A percentile compares a stretch with the other conserved stretches of the same genome.
Evolutionary conservation across 35 echinoderm and acorn worm genomes (phyloP).

Genomic region (Ptychodera flava): DNA sequence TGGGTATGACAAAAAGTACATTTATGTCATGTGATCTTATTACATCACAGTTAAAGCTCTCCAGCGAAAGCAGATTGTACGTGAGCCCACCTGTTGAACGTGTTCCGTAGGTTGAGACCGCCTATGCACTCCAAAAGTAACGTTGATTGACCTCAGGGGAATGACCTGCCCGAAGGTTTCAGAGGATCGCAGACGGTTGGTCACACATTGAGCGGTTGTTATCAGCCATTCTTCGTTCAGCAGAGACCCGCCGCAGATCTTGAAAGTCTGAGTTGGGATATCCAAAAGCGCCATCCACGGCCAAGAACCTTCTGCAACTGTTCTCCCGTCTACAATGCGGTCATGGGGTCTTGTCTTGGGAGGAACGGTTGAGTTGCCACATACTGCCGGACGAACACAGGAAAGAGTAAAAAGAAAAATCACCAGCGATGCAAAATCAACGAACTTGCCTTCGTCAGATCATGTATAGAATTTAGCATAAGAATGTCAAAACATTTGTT

Average conservation of each 20-base stretch:
- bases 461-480: too few species aligned
- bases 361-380: conserved; percentile 8
- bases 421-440: too few species aligned
- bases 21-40: too few species aligned
- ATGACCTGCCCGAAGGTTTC: neutral
- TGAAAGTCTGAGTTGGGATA: neutral
- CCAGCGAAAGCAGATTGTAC: too few species aligned
- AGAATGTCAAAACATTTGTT: too few species aligned
- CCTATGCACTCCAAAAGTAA: neutral
- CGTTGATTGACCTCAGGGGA: conserved; percentile 4
- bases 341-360: neutral
- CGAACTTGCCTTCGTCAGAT: too few species aligned
- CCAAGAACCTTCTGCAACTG: conserved; percentile 10
- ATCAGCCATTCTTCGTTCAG: conserved; percentile 10
- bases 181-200: too few species aligned
- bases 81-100: conserved; percentile 12
- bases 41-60: too few species aligned
- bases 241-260: conserved; percentile 3
- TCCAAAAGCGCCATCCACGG: conserved; percentile 22
- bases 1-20: too few species aligned
- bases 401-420: too few species aligned
- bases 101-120: neutral
- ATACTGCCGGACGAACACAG: too few species aligned
- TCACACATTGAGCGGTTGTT: conserved; percentile 19
- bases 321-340: conserved; percentile 15